These are phyloP conservation scores for Sebastes hopkinsi DNA, from an alignment of 2,797 vertebrate genomes.

Conservation along the genomic window DNA sequence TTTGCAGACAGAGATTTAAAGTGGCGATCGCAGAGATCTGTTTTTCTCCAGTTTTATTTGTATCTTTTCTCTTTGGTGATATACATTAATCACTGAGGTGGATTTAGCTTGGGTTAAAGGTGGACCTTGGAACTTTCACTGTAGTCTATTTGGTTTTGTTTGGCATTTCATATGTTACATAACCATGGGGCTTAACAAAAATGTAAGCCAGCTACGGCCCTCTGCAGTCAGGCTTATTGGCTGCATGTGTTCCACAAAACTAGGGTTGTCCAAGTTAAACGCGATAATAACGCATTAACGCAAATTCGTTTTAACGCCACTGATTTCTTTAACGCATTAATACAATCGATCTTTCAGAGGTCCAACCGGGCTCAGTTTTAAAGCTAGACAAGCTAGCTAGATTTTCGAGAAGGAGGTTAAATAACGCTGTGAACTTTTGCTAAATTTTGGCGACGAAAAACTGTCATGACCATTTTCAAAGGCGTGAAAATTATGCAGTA, in stretches of 20 bases:
- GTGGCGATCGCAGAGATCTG: not conserved
- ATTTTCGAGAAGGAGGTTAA: fast-evolving
- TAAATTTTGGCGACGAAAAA: too few relatives aligned
- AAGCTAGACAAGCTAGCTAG: too few relatives aligned
- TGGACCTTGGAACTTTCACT: not conserved
- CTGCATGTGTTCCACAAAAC: too few relatives aligned
- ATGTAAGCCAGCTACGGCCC: not conserved
- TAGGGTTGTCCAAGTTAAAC: too few relatives aligned
- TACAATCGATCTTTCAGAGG: too few relatives aligned
- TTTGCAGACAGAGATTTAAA: slow-evolving; percentile 19
- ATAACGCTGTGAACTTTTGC: fast-evolving
- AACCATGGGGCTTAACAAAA: not conserved
- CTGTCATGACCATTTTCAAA: too few relatives aligned
- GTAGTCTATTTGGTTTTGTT: not conserved
- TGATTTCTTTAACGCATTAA: too few relatives aligned
- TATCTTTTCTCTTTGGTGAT: not conserved
- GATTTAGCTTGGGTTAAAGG: not conserved
- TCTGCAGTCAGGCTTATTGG: not conserved
- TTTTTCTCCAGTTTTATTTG: not conserved
- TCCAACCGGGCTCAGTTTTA: fast-evolving
- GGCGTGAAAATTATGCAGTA: too few relatives aligned
- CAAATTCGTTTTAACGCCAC: too few relatives aligned
- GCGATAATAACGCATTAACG: too few relatives aligned
- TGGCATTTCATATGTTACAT: not conserved
- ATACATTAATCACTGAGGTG: not conserved